Conservation (phyloP, 1,140 invertebrate genomes). For the Prorops nasuta region DNA sequence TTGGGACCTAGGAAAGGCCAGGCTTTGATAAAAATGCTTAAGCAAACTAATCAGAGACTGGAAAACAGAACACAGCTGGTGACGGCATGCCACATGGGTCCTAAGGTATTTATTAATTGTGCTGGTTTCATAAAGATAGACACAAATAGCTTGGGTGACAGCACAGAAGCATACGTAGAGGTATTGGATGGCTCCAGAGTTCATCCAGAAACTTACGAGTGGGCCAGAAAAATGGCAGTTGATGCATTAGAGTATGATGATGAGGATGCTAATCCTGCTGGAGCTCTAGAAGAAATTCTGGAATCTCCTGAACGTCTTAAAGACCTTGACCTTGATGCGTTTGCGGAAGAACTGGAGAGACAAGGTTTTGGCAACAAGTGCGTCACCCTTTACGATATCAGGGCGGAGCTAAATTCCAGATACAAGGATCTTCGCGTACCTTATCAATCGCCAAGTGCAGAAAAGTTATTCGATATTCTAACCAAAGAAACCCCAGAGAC, state of each 20-base stretch:
- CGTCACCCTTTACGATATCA: constrained; percentile 96
- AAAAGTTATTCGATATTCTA: constrained; percentile 91
- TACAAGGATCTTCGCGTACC: constrained; percentile 91
- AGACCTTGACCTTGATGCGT: constrained; percentile 97
- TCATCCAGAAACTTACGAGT: constrained; percentile 98
- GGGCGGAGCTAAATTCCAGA: constrained; percentile 90
- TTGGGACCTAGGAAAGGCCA: constrained; percentile 93
- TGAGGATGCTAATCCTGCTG: constrained; percentile 92
- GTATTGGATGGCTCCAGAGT: constrained; percentile 96
- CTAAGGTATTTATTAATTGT: constrained; percentile 98
- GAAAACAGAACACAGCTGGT: constrained; percentile 96
- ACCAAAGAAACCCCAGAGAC: constrained; percentile 96
- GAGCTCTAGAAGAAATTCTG: constrained; percentile 95
- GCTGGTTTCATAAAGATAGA: constrained; percentile 99
- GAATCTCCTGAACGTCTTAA: constrained; percentile 93
- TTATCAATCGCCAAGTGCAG: constrained; percentile 76
- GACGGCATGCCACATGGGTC: constrained; percentile 93
- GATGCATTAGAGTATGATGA: constrained; percentile 98
- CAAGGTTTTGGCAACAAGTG: constrained; percentile 97
- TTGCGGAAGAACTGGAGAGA: constrained; percentile 94
- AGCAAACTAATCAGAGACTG: constrained; percentile 89
- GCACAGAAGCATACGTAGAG: constrained; percentile 92
- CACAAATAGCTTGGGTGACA: constrained; percentile 89
- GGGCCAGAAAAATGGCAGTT: constrained; percentile 99
- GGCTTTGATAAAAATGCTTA: constrained; percentile 85